These are phyloP conservation scores for Protonibea diacanthus DNA, from an alignment of 2,797 vertebrate genomes.

Conservation along the genomic window DNA sequence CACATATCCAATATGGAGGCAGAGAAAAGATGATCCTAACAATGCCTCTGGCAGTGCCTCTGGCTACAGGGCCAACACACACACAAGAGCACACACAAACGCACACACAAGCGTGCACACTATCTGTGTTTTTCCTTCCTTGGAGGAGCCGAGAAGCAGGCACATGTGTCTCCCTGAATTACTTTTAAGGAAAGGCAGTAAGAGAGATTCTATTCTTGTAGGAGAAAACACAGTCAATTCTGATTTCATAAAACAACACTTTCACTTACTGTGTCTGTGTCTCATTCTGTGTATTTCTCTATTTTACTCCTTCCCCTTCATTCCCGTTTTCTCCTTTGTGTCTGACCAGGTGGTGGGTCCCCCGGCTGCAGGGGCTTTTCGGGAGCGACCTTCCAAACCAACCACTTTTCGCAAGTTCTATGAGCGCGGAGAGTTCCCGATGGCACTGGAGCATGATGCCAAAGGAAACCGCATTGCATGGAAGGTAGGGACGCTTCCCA, in stretches of 20 bases:
- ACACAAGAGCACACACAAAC: slow-evolving; percentile 36
- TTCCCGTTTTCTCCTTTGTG: slow-evolving; percentile 26
- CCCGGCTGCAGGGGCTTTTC: slow-evolving; percentile 90
- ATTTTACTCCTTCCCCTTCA: slow-evolving; percentile 18
- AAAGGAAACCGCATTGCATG: slow-evolving; percentile 83
- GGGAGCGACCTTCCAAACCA: slow-evolving; percentile 89
- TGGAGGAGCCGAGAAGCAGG: slow-evolving; percentile 59
- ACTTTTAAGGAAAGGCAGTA: slow-evolving; percentile 62
- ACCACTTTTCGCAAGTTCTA: slow-evolving; percentile 94
- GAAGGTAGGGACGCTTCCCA: slow-evolving; percentile 79
- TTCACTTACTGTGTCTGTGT: slow-evolving; percentile 34
- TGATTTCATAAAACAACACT: slow-evolving; percentile 70
- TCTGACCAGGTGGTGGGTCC: slow-evolving; percentile 89
- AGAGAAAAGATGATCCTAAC: slow-evolving; percentile 79
- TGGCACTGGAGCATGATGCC: slow-evolving; percentile 78
- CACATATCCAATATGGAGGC: slow-evolving; percentile 71
- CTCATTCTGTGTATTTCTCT: slow-evolving; percentile 47
- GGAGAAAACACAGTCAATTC: slow-evolving; percentile 69
- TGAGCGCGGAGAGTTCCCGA: slow-evolving; percentile 92
- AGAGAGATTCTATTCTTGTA: slow-evolving; percentile 71
- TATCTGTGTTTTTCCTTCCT: slow-evolving; percentile 66
- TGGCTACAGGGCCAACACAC: slow-evolving; percentile 68
- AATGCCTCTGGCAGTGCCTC: slow-evolving; percentile 78
- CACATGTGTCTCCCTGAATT: slow-evolving; percentile 73
- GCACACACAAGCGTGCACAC: slow-evolving; percentile 23